Evolutionary conservation across 2,113 vertebrate species (phyloP).

Genomic region (Lamprologus lemairii): DNA sequence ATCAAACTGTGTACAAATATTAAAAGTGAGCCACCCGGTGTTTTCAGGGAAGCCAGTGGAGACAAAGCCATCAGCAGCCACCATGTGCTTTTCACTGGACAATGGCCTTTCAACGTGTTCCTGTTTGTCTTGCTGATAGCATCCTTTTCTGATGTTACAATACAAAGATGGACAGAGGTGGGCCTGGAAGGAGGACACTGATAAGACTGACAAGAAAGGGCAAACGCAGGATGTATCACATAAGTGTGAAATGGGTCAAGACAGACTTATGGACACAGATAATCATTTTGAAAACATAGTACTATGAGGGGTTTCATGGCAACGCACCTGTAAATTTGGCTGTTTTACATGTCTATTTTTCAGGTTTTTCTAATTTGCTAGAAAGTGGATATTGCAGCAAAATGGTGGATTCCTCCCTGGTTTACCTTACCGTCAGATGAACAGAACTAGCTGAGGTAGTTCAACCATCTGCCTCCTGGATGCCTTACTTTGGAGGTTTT

Average conservation of each 20-base stretch:
- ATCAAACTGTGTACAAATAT: conserved; percentile 18
- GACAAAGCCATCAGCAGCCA: conserved; percentile 46
- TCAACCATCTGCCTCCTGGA: neutral
- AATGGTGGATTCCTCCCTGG: neutral
- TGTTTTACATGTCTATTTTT: neutral
- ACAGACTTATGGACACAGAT: neutral
- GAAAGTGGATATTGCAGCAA: neutral
- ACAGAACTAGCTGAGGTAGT: neutral
- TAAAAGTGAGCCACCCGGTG: neutral
- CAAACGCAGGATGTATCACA: conserved; percentile 6
- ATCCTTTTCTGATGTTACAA: conserved; percentile 32
- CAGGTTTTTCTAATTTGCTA: neutral
- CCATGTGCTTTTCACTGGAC: conserved; percentile 46
- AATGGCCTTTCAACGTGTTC: conserved; percentile 58
- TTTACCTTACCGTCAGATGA: neutral
- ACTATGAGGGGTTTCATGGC: neutral
- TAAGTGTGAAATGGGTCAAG: neutral
- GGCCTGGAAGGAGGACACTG: conserved; percentile 33
- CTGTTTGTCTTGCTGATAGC: conserved; percentile 62
- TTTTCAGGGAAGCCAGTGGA: neutral
- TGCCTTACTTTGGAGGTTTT: neutral
- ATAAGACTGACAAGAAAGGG: conserved; percentile 58
- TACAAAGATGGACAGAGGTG: conserved; percentile 22
- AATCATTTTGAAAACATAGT: neutral
- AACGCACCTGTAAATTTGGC: neutral